Base-by-base conservation (phyloP, 2,888 invertebrate species). In the Steinernema scapterisci region DNA sequence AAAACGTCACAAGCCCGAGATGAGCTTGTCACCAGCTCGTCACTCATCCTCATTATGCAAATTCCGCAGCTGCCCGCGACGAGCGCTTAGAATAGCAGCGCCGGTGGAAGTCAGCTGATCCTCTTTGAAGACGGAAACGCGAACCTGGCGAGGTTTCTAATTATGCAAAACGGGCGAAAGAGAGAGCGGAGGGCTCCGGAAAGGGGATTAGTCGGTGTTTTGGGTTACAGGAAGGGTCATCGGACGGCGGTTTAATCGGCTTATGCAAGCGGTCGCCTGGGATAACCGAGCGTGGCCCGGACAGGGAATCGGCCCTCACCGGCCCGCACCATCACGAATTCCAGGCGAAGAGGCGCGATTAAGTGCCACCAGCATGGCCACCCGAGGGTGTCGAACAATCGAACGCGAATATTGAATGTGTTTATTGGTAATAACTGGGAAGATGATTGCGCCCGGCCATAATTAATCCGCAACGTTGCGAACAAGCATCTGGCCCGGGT, bases 311-410 rank as follows among this genome's bases (percentile, higher is more conserved):
- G 38, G 38, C 11, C 31, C 63, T 63, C 63, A 54, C 54, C 25
- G 31, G 31, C n/a, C 13, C 7, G 19, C 38, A 21, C 19, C 19
- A 63, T 63, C 23, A 31, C 27, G 25, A 63, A 63, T 63, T 27
- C 63, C 16, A 27, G 16, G 25, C 27, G 27, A 31, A 63, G 63
- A 63, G 63, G 63, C 63, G 27, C 63, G 63, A 63, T 63, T 63
- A 63, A 25, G 63, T 27, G 63, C 27, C 31, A 38, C 38, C 48
- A 19, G n/a, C 7, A 3, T 48, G 31, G 27, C 63, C 63, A 63
- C 63, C 63, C 63, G 63, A 63, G 63, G 63, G 63, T 63, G 63
- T 48, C 63, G 31, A 63, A 63, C 63, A 63, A 63, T 63, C 63
- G 63, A 63, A 25, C 23, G 31, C 63, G 63, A 63, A 63, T 63